Evolutionary conservation across 1,140 invertebrate genomes (phyloP).

Genomic region (Drosophila virilis): DNA sequence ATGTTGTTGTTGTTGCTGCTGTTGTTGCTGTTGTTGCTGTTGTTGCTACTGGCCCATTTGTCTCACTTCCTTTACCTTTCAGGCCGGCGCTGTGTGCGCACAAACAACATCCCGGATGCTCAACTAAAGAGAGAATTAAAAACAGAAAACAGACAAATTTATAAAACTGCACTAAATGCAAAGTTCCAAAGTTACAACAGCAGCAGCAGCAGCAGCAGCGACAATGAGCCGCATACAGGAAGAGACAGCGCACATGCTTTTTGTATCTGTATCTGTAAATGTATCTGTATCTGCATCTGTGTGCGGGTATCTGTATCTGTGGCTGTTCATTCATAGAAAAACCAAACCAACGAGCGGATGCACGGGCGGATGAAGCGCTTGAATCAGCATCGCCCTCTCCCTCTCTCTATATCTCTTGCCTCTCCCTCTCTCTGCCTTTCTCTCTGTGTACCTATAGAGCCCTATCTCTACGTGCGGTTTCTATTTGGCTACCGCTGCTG

Average conservation of each 20-base stretch:
- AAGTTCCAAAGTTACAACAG: constrained; percentile 71
- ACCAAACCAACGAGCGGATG: constrained; percentile 73
- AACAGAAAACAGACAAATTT: constrained; percentile 51
- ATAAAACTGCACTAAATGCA: constrained; percentile 73
- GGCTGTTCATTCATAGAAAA: constrained; percentile 74
- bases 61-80: constrained; percentile 80
- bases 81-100: constrained; percentile 14
- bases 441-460: constrained; percentile 11
- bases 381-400: constrained; percentile 53
- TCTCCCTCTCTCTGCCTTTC: background rate
- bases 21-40: constrained; percentile 34
- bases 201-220: constrained; percentile 29
- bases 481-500: constrained; percentile 71
- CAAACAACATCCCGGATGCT: constrained; percentile 78
- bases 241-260: constrained; percentile 10
- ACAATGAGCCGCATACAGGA: constrained; percentile 50
- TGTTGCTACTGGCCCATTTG: constrained; percentile 64
- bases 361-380: constrained; percentile 81
- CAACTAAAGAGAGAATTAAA: constrained; percentile 55
- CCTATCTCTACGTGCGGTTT: constrained; percentile 46
- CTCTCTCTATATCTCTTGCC: background rate
- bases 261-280: constrained; percentile 11
- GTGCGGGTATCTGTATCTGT: constrained; percentile 30
- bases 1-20: constrained; percentile 10
- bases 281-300: constrained; percentile 24